Conservation (phyloP, 1,140 invertebrate species). For the Cotesia vestalis region DNA sequence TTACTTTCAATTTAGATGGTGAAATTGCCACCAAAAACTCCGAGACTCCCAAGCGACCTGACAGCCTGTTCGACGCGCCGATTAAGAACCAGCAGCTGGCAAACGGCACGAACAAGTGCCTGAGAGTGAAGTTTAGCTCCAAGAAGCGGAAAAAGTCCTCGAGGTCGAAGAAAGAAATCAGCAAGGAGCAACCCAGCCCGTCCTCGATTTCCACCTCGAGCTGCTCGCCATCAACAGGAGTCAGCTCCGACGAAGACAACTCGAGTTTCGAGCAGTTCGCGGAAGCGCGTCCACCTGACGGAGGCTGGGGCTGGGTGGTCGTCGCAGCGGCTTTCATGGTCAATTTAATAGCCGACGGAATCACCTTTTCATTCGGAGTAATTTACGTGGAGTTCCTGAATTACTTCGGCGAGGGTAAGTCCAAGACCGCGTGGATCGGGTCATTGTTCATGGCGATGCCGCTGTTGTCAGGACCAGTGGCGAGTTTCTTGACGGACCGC, state of each 20-base stretch:
- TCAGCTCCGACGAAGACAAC: constrained; percentile 68
- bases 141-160: constrained; percentile 51
- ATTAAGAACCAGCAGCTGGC: constrained; percentile 53
- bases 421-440: constrained; percentile 91
- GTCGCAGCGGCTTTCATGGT: constrained; percentile 87
- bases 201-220: constrained; percentile 64
- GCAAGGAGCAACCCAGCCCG: constrained; percentile 55
- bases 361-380: constrained; percentile 87
- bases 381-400: constrained; percentile 82
- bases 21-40: background rate
- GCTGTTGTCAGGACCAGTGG: constrained; percentile 86
- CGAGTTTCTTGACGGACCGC: constrained; percentile 86
- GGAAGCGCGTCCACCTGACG: constrained; percentile 76
- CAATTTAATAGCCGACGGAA: constrained; percentile 90
- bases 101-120: constrained; percentile 16
- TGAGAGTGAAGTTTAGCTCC: constrained; percentile 70
- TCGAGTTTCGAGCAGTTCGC: constrained; percentile 70
- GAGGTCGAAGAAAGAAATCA: constrained; percentile 48
- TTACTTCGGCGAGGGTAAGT: constrained; percentile 81
- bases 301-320: constrained; percentile 84
- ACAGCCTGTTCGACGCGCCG: constrained; percentile 49
- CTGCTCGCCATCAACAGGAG: constrained; percentile 42
- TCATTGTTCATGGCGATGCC: constrained; percentile 92
- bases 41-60: constrained; percentile 43
- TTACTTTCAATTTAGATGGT: constrained; percentile 26